A percentile compares a stretch with the other conserved stretches of the same genome.
Evolutionary conservation across 2,113 vertebrate genomes (phyloP).

Genomic region (Salminus brasiliensis): DNA sequence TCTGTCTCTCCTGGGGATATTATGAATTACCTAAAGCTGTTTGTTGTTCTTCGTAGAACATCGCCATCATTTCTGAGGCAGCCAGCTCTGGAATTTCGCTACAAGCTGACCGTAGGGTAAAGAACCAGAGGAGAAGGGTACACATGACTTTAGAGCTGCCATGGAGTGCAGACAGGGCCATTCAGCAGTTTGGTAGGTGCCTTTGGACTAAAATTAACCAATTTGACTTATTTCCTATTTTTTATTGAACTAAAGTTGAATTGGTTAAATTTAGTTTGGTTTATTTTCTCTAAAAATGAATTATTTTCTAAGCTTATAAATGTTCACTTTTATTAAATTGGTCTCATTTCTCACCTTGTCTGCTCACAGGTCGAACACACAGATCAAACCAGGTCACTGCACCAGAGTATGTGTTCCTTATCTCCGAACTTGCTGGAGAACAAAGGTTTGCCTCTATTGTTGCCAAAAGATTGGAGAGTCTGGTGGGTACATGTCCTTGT

Average conservation of each 20-base stretch:
- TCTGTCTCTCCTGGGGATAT: not conserved
- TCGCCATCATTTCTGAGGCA: constrained; percentile 97
- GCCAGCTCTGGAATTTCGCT: constrained; percentile 97
- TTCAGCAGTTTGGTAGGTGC: constrained; percentile 93
- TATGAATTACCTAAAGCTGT: not conserved
- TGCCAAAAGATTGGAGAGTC: constrained; percentile 96
- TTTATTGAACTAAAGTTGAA: no score
- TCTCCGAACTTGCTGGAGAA: constrained; percentile 96
- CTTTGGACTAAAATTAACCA: no score
- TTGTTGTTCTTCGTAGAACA: constrained; percentile 79
- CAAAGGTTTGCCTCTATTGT: constrained; percentile 98
- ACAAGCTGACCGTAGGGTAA: constrained; percentile 94
- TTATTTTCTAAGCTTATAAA: no score
- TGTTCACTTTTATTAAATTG: no score
- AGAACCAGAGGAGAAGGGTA: constrained; percentile 93
- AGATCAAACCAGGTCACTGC: constrained; percentile 98
- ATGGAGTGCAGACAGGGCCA: constrained; percentile 95
- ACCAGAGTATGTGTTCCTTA: constrained; percentile 96
- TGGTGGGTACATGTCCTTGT: constrained; percentile 76
- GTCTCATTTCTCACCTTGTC: constrained; percentile 3
- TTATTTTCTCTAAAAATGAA: no score
- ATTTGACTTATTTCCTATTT: no score
- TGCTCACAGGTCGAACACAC: constrained; percentile 88
- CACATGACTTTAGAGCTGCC: constrained; percentile 98
- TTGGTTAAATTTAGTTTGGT: no score